These are phyloP conservation scores for Fratercula arctica DNA, from an alignment of 2,797 vertebrate genomes.

Conservation along the genomic window DNA sequence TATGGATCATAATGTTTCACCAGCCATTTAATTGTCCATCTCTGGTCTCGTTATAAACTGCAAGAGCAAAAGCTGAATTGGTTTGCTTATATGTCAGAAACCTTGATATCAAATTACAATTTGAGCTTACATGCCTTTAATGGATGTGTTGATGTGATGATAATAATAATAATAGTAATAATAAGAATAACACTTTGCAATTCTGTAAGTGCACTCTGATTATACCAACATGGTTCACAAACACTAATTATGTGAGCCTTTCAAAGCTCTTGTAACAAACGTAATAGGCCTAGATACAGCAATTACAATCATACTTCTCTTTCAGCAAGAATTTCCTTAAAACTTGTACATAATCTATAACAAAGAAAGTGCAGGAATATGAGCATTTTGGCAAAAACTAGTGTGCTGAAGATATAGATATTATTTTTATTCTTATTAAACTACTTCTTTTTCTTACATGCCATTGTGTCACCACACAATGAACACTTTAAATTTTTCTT, in stretches of 20 bases:
- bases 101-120: neutral
- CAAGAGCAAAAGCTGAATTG: neutral
- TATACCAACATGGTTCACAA: conserved; percentile 43
- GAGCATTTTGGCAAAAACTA: neutral
- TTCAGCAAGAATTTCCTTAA: neutral
- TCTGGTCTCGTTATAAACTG: neutral
- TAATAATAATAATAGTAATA: neutral
- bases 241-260: conserved; percentile 33
- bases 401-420: neutral
- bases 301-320: conserved; percentile 30
- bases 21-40: neutral
- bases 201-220: conserved; percentile 27
- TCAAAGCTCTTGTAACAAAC: neutral
- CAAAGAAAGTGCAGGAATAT: neutral
- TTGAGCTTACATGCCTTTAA: neutral
- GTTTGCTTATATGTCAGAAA: neutral
- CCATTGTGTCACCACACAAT: neutral
- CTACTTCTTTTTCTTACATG: conserved; percentile 15
- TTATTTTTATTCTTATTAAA: conserved; percentile 37
- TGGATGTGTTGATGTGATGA: neutral
- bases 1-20: neutral
- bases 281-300: neutral
- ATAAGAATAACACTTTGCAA: neutral
- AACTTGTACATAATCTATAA: neutral
- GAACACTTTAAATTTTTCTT: conserved; percentile 11